These are phyloP conservation scores for Odontocolon sp. DNA, from an alignment of 2,888 invertebrate genomes.

Conservation along the genomic window DNA sequence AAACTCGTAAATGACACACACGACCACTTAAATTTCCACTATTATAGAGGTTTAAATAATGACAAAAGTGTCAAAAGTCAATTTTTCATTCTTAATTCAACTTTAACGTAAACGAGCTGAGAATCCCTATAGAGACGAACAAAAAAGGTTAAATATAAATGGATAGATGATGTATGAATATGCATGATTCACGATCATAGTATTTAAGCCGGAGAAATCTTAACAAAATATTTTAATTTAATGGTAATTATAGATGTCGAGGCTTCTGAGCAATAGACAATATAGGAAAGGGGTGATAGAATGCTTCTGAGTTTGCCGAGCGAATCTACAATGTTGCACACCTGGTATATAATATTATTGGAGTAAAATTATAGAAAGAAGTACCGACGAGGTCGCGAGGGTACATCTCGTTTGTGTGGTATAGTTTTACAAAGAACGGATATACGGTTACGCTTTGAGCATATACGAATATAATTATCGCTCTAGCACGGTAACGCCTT, in stretches of 20 bases:
- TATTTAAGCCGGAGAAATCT: conserved; percentile 22
- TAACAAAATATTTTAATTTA: conserved; percentile 33
- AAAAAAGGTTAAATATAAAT: conserved; percentile 17
- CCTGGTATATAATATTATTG: conserved; percentile 44
- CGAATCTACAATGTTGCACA: conserved; percentile 27
- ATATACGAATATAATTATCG: conserved; percentile 62
- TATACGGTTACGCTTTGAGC: conserved; percentile 64
- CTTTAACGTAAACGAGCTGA: background rate
- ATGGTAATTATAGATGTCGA: conserved; percentile 35
- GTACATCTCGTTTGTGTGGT: conserved; percentile 43
- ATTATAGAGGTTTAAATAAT: background rate
- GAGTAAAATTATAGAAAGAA: conserved; percentile 52
- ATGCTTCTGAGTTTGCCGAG: background rate
- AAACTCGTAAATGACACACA: background rate
- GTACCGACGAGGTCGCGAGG: conserved; percentile 16
- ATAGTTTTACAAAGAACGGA: conserved; percentile 61
- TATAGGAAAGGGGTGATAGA: conserved; percentile 1
- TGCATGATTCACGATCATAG: conserved; percentile 17
- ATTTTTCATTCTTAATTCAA: background rate
- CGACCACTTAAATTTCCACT: conserved; percentile 3
- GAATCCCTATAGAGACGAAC: background rate
- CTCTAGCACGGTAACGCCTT: conserved; percentile 61
- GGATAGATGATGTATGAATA: conserved; percentile 36
- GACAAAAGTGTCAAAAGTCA: conserved; percentile 5
- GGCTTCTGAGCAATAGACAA: conserved; percentile 23